phyloP scores from a whole-genome alignment of 2,113 vertebrate genomes.

The Semnornis frantzii region DNA sequence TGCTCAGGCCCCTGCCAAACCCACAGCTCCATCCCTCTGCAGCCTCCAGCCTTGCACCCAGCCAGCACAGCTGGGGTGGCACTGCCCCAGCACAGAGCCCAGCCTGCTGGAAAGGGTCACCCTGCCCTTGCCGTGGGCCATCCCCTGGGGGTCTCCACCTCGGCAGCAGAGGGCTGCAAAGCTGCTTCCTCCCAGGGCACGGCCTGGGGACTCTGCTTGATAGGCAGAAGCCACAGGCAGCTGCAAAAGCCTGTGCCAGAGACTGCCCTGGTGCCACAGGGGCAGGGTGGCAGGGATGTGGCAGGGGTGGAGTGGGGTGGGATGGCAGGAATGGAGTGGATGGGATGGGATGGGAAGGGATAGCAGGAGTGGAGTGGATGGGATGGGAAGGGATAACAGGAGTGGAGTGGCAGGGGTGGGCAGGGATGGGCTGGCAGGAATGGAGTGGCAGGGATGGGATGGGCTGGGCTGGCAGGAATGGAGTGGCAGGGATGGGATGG shows the following conservation, averaged over 20 bases:
- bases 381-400: too few species aligned
- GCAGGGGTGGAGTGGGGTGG: too few species aligned
- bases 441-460: too few species aligned
- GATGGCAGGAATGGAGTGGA: too few species aligned
- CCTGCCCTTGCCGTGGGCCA: background rate
- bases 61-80: background rate
- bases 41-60: background rate
- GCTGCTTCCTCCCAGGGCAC: background rate
- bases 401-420: too few species aligned
- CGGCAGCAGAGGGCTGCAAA: background rate
- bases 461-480: too few species aligned
- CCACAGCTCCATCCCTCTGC: background rate
- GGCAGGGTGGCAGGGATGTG: background rate
- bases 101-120: background rate
- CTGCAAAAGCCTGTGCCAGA: rapidly evolving
- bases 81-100: background rate
- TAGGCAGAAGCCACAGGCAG: background rate
- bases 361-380: too few species aligned
- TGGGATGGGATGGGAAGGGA: too few species aligned
- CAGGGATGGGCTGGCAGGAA: background rate
- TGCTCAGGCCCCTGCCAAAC: background rate
- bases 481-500: too few species aligned
- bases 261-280: background rate
- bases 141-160: background rate
- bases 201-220: background rate